phyloP scores from a whole-genome alignment of 2,888 invertebrate species.

The Lepidochitona cinerea region DNA sequence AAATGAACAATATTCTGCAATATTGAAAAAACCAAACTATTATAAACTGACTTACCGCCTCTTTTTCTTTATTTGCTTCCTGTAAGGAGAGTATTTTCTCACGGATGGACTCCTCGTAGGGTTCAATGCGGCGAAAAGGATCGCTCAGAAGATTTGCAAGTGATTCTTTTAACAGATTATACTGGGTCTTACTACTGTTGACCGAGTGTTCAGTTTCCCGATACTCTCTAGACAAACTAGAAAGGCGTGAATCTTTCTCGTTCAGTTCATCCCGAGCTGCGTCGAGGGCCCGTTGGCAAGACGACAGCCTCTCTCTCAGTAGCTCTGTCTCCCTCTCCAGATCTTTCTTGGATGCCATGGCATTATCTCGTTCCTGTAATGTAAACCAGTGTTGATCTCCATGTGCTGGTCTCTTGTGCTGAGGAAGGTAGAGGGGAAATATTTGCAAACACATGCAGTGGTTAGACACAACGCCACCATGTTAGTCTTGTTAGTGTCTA shows the following conservation, averaged over 20 bases:
- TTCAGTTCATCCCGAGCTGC: slow-evolving; percentile 56
- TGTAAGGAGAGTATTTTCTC: slow-evolving; percentile 50
- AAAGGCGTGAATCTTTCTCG: slow-evolving; percentile 46
- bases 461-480: no score
- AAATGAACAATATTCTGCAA: no score
- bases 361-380: slow-evolving; percentile 58
- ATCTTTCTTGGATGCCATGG: slow-evolving; percentile 49
- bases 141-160: slow-evolving; percentile 59
- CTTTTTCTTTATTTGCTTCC: slow-evolving; percentile 48
- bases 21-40: no score
- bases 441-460: no score
- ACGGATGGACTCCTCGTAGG: slow-evolving; percentile 61
- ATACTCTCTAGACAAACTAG: slow-evolving; percentile 41
- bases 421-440: no score
- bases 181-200: slow-evolving; percentile 43
- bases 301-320: slow-evolving; percentile 56
- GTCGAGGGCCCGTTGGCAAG: slow-evolving; percentile 53
- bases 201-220: slow-evolving; percentile 40
- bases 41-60: slow-evolving; percentile 44
- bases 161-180: slow-evolving; percentile 59
- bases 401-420: not conserved
- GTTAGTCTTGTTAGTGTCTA: no score
- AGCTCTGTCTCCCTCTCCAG: slow-evolving; percentile 57
- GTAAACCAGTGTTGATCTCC: slow-evolving; percentile 2
- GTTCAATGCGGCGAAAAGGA: slow-evolving; percentile 38